A percentile compares a stretch with the other conserved stretches of the same genome.
Conservation (phyloP, 2,113 vertebrate genomes). For the human region GRCh38 chr17:51440001-51440500, state of each 20-base stretch:
- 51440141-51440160: background rate
- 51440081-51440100: background rate
- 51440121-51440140: too few relatives aligned
- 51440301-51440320: background rate
- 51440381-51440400: background rate
- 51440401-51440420: background rate
- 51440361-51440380: background rate
- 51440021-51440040: background rate
- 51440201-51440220: background rate
- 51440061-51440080: background rate
- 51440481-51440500: background rate
- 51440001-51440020: background rate
- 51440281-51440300: background rate
- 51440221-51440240: background rate
- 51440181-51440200: background rate
- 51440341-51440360: background rate
- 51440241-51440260: background rate
- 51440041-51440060: background rate
- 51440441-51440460: background rate
- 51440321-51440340: background rate
- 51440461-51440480: background rate
- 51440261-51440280: background rate
- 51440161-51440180: background rate
- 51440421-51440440: background rate
- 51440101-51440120: rapidly evolving